Evolutionary conservation across 2,113 vertebrate species (phyloP), one percentile per base, ranked within the genome.

Genomic region (Urocitellus parryii): DNA sequence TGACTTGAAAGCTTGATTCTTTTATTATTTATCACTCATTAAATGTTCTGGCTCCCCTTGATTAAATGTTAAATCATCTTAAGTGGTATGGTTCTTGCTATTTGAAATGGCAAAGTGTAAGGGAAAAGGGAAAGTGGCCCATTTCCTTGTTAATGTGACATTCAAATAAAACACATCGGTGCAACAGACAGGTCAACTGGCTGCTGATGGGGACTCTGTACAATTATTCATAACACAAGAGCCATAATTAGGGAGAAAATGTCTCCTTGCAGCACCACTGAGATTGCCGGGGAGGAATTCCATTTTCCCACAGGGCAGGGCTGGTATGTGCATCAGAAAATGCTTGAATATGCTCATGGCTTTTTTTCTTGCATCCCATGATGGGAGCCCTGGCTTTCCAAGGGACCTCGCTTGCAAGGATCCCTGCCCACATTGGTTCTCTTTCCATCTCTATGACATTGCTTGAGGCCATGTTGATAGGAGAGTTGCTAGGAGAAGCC

Each of bases 21-120:
- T 97, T 88, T 88, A 95, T 97, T 97, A 97, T 96, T 96, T 97
- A 96, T 91, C 93, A 85, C 87, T 97, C 96, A 97, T 96, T 97
- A 97, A 97, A 95, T 90, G 88, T 51, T 88, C 93, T 85, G 87
- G 72, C 95, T 97, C 81, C 70, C 90, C 93, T 96, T 96, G 97
- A 97, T 95, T 95, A 97, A 97, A 98, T 97, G 97, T 97, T 97
- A 97, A 97, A 97, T 97, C 97, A 97, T 97, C 91, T 58, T 95
- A 97, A 97, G 72, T 97, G 96, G 81, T 92, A 53, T 48, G 58
- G 67, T 92, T 93, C 91, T 84, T 96, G 97, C 86, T 90, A 91
- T 91, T 88, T 96, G 93, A 97, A 97, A 98, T 97, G 97, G 94
- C 94, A 96, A 96, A 97, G 89, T 93, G 39, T 92, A 94, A 93